phyloP scores from a whole-genome alignment of 2,797 vertebrate species.

The Cyprinella venusta region DNA sequence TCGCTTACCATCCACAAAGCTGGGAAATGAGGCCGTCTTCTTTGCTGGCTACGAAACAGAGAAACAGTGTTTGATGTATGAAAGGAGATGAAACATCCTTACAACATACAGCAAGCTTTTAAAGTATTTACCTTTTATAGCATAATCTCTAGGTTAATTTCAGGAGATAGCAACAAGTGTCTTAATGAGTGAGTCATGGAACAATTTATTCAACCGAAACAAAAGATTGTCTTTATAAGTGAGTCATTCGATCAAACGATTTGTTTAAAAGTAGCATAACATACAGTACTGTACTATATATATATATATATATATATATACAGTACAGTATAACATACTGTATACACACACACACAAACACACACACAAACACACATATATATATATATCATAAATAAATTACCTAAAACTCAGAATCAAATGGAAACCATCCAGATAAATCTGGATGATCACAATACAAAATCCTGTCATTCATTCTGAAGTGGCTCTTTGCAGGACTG shows the following conservation, averaged over 20 bases:
- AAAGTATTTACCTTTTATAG: background rate
- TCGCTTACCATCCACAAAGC: slow-evolving; percentile 97
- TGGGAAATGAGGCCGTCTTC: slow-evolving; percentile 94
- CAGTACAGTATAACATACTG: no score
- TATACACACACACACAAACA: no score
- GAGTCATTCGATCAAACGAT: no score
- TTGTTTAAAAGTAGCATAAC: no score
- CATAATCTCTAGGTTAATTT: background rate
- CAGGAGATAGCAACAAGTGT: no score
- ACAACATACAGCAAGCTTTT: background rate
- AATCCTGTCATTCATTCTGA: slow-evolving; percentile 33
- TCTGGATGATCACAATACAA: slow-evolving; percentile 14
- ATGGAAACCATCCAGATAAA: slow-evolving; percentile 6
- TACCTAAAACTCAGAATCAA: slow-evolving; percentile 7
- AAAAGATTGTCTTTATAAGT: no score
- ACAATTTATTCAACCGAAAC: no score
- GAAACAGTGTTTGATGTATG: slow-evolving; percentile 31
- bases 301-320: background rate
- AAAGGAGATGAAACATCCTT: background rate
- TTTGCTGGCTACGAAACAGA: slow-evolving; percentile 83
- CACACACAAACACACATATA: no score
- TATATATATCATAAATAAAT: background rate
- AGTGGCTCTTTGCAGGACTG: background rate
- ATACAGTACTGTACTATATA: no score
- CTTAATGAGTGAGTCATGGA: no score